phyloP scores from a whole-genome alignment of 2,797 vertebrate genomes.

The Pampus argenteus region DNA sequence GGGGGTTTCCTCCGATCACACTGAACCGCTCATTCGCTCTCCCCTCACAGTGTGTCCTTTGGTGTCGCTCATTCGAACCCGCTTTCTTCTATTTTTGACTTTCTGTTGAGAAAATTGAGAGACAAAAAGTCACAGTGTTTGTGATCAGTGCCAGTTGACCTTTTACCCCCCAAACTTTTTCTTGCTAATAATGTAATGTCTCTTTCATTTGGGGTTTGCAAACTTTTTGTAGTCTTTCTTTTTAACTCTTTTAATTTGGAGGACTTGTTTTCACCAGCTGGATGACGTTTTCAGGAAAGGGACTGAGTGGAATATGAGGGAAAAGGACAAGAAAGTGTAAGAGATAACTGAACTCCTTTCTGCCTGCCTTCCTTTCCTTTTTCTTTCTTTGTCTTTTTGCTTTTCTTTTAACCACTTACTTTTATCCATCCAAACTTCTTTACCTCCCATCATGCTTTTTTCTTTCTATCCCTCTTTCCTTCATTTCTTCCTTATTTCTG shows the following conservation, averaged over 20 bases:
- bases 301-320: conserved; percentile 65
- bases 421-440: conserved; percentile 11
- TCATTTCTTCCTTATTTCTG: background rate
- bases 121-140: conserved; percentile 10
- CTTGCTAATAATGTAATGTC: conserved; percentile 1
- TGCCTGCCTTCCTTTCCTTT: background rate
- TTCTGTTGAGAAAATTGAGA: conserved; percentile 3
- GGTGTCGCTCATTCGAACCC: conserved; percentile 12
- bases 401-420: background rate
- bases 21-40: conserved; percentile 40
- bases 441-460: background rate
- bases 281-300: conserved; percentile 39
- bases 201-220: background rate
- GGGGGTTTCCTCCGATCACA: conserved; percentile 85
- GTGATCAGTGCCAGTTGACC: conserved; percentile 35
- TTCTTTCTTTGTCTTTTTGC: background rate
- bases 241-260: conserved; percentile 33
- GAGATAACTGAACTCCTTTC: conserved; percentile 20
- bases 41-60: conserved; percentile 27
- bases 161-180: conserved; percentile 6
- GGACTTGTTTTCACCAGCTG: conserved; percentile 47
- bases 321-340: conserved; percentile 60
- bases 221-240: conserved; percentile 9
- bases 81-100: conserved; percentile 41
- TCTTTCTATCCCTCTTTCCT: background rate